Conservation (phyloP, 2,113 vertebrate genomes). For the Lucifuga dentata region DNA sequence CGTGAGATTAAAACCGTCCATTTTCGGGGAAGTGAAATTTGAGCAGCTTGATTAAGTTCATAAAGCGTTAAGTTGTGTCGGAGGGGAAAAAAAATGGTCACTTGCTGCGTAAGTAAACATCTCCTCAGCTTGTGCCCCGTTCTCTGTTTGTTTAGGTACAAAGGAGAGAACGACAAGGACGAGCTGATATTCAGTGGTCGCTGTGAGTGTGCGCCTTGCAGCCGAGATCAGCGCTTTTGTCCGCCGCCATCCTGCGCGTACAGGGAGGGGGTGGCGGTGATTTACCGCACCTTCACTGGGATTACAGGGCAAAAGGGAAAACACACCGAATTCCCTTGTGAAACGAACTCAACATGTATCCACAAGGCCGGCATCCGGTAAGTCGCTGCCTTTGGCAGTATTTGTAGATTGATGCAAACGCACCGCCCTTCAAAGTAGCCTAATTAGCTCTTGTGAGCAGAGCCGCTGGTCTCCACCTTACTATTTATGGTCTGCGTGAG, state of each 20-base stretch:
- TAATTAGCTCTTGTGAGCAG: conserved; percentile 59
- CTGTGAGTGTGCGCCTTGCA: conserved; percentile 57
- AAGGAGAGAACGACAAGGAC: conserved; percentile 49
- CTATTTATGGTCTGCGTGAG: conserved; percentile 61
- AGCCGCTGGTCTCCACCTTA: conserved; percentile 69
- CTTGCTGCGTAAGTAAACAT: conserved; percentile 24
- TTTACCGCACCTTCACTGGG: conserved; percentile 74
- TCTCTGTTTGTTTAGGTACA: conserved; percentile 63
- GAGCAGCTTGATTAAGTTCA: conserved; percentile 8
- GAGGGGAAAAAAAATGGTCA: too few relatives aligned
- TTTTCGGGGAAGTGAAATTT: neutral
- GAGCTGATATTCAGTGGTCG: conserved; percentile 50
- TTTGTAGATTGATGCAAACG: conserved; percentile 65
- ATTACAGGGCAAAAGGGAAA: conserved; percentile 63
- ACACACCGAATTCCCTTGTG: conserved; percentile 58
- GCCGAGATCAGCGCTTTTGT: conserved; percentile 75
- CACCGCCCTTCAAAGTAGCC: conserved; percentile 49
- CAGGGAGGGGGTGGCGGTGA: conserved; percentile 78
- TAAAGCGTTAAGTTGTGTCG: conserved; percentile 13
- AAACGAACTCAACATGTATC: conserved; percentile 88
- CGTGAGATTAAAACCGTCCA: neutral
- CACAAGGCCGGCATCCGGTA: conserved; percentile 96
- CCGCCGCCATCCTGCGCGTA: conserved; percentile 73
- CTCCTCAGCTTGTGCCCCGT: conserved; percentile 40
- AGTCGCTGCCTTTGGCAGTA: conserved; percentile 74